Base-by-base conservation (phyloP, 2,797 vertebrate genomes). In the Erithacus rubecula region DNA sequence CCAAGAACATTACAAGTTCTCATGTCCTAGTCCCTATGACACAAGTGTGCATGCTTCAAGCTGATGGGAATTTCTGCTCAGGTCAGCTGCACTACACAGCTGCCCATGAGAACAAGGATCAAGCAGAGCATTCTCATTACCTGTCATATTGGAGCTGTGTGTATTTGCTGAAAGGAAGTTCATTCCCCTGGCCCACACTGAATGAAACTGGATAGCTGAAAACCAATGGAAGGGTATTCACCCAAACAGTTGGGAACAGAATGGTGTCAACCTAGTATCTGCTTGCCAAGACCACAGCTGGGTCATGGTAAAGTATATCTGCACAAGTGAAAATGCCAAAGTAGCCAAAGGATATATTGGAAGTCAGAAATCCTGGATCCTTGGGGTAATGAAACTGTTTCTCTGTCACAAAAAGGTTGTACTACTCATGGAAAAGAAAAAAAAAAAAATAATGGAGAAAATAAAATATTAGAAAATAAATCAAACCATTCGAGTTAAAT, bases 271-370 rank as follows among this genome's bases (percentile, higher is more conserved):
- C 86, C 5, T 90, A 77, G 72, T 92, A 82, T 52, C 92, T 82
- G 5, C 80, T 92, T 58, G 96, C 90, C 51, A 97, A 34, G n/a
- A 91, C 43, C 51, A 94, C 83, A 55, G 94, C 94, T 6, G 86
- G 91, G 14, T 96, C 71, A 10, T 85, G 65, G 51, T 44, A 97
- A n/a, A 97, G 93, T 69, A 97, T 77, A 41, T 96, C 94, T 62
- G 94, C 91, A 6, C 95, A 98, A 59, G 94, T 97, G 68, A 97
- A 98, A 92, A 97, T 71, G 55, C 93, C 94, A 51, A 96, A 96
- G 39, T 80, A 97, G 77, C 97, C 96, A 93, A 97, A 97, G 6
- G 93, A 83, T 36, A 89, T 97, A 37, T 53, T 72, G 47, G 97
- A 97, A 72, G 90, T 94, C 83, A 96, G 92, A 78, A 78, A 29